Evolutionary conservation across 2,888 invertebrate species (phyloP).

Genomic region (Caenorhabditis sinica): DNA sequence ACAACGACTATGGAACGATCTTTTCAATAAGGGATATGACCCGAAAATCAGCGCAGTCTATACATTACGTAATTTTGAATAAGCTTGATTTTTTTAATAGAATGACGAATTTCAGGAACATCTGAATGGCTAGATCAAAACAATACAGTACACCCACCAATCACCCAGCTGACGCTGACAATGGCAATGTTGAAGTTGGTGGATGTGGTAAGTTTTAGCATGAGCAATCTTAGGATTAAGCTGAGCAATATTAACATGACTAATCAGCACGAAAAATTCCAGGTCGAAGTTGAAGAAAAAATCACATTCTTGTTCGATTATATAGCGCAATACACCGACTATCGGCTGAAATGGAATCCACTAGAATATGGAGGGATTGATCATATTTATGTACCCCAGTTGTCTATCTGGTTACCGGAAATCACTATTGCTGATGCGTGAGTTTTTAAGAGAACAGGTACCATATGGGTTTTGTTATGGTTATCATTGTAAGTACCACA

Average conservation of each 20-base stretch:
- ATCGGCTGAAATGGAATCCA: constrained; percentile 55
- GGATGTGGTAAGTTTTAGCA: constrained; percentile 36
- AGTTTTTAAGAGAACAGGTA: background rate
- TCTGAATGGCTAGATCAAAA: constrained; percentile 47
- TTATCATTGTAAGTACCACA: no score
- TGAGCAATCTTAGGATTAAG: no score
- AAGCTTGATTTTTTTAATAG: background rate
- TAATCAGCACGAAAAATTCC: background rate
- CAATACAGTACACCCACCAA: constrained; percentile 36
- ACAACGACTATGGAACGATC: constrained; percentile 36
- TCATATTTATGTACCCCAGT: constrained; percentile 57
- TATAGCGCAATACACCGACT: constrained; percentile 43
- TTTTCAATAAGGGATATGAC: constrained; percentile 41
- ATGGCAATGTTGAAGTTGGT: constrained; percentile 55
- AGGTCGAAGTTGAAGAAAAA: constrained; percentile 57
- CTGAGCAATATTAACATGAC: background rate
- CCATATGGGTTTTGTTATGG: no score
- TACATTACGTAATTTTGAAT: constrained; percentile 31
- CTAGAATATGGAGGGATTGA: constrained; percentile 58
- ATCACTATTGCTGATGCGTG: constrained; percentile 53
- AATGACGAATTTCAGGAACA: constrained; percentile 19
- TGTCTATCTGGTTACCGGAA: constrained; percentile 48
- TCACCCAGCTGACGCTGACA: constrained; percentile 19
- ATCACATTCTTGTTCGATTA: constrained; percentile 59
- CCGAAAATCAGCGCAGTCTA: constrained; percentile 49